A percentile compares a stretch with the other conserved stretches of the same genome.
Conservation (phyloP, 2,797 vertebrate genomes). For the Rhadinocentrus ornatus region DNA sequence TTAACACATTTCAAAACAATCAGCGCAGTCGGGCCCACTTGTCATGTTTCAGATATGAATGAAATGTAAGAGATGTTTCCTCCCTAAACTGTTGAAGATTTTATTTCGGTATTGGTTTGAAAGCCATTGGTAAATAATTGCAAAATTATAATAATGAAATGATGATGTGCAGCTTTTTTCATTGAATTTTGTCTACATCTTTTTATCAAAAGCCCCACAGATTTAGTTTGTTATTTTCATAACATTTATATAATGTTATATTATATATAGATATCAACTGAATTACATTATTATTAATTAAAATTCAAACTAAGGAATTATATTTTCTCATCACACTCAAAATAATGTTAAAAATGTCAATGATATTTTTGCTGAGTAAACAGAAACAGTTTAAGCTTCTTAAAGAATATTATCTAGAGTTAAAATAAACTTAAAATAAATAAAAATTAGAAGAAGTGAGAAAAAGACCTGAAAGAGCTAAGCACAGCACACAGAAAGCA, state of each 20-base stretch:
- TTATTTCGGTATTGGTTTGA: background rate
- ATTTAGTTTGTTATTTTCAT: background rate
- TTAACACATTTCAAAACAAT: too few relatives aligned
- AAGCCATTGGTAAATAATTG: background rate
- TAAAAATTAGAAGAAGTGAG: background rate
- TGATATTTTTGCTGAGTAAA: too few relatives aligned
- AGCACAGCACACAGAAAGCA: constrained; percentile 19
- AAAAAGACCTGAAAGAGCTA: constrained; percentile 13
- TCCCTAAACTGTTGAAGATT: too few relatives aligned
- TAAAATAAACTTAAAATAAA: too few relatives aligned
- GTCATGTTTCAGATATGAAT: too few relatives aligned
- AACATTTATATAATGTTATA: too few relatives aligned
- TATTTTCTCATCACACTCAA: too few relatives aligned
- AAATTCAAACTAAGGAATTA: too few relatives aligned
- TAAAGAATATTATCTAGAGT: too few relatives aligned
- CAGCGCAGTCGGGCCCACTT: background rate
- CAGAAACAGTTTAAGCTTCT: too few relatives aligned
- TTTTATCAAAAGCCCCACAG: background rate
- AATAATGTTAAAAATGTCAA: too few relatives aligned
- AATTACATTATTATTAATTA: too few relatives aligned
- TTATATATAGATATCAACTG: background rate
- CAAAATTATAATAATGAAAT: background rate
- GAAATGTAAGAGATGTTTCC: background rate
- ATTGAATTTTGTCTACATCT: background rate
- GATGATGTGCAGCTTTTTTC: background rate